Conservation (phyloP, 2,113 vertebrate species). For the Pao palembangensis region DNA sequence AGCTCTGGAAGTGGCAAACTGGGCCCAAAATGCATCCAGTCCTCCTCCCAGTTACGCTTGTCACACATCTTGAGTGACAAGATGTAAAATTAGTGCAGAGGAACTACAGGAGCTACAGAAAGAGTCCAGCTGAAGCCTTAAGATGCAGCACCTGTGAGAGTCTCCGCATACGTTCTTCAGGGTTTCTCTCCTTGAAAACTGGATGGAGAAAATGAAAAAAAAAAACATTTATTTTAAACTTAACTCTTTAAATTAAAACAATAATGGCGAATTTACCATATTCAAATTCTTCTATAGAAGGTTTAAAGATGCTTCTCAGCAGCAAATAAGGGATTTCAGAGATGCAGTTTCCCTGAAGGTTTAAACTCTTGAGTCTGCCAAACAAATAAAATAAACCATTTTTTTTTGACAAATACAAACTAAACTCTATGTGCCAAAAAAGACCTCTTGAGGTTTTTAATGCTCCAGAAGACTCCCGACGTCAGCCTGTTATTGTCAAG, state of each 20-base stretch:
- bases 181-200: conserved; percentile 15
- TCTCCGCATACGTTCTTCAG: neutral
- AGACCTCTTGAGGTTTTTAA: conserved; percentile 78
- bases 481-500: conserved; percentile 81
- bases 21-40: conserved; percentile 20
- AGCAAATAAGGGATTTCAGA: conserved; percentile 77
- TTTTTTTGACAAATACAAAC: neutral
- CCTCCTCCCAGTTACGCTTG: conserved; percentile 11
- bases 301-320: conserved; percentile 27
- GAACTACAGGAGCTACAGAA: neutral
- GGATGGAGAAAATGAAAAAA: neutral
- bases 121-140: neutral
- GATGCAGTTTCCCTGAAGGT: conserved; percentile 80
- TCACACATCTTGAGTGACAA: neutral
- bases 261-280: conserved; percentile 23
- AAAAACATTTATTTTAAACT: neutral
- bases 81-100: neutral
- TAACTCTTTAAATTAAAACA: neutral
- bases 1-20: conserved; percentile 78
- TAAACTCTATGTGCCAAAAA: neutral
- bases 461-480: conserved; percentile 74
- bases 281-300: conserved; percentile 7
- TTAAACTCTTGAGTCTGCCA: conserved; percentile 79
- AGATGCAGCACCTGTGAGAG: conserved; percentile 20
- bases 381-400: neutral